phyloP scores from a whole-genome alignment of 2,888 invertebrate genomes.

The Caenorhabditis sp. region DNA sequence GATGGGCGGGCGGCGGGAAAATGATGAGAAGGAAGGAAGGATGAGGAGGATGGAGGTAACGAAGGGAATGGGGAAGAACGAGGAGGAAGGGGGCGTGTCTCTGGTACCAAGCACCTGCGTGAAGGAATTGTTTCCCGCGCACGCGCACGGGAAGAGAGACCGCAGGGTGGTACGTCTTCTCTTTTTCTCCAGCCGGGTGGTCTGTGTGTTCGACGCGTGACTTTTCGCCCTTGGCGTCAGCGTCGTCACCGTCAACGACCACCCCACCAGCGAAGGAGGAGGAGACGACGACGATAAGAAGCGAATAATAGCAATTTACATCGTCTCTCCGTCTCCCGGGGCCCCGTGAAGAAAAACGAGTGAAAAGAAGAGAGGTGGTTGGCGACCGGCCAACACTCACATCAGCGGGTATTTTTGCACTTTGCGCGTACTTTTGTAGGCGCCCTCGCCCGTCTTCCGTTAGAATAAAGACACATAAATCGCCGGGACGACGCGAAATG shows the following conservation, averaged over 20 bases:
- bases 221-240: constrained; percentile 61
- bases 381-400: constrained; percentile 55
- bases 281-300: constrained; percentile 49
- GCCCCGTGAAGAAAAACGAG: constrained; percentile 38
- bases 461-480: constrained; percentile 62
- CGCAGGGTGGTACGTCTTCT: constrained; percentile 53
- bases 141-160: constrained; percentile 37
- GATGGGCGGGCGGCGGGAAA: constrained; percentile 39
- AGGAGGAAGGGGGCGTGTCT: constrained; percentile 34
- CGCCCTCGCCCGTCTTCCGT: constrained; percentile 47
- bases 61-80: constrained; percentile 14
- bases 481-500: constrained; percentile 52
- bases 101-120: constrained; percentile 58
- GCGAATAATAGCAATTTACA: constrained; percentile 61
- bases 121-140: constrained; percentile 50
- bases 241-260: constrained; percentile 34
- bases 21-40: constrained; percentile 38
- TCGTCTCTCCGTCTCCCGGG: constrained; percentile 22
- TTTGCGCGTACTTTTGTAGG: constrained; percentile 55
- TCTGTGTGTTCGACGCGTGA: constrained; percentile 63
- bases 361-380: constrained; percentile 28
- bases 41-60: constrained; percentile 6
- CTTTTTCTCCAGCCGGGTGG: constrained; percentile 51
- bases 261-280: constrained; percentile 21
- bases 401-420: constrained; percentile 49